phyloP scores from a whole-genome alignment of 1,140 invertebrate genomes.

The Propsilocerus akamusi region DNA sequence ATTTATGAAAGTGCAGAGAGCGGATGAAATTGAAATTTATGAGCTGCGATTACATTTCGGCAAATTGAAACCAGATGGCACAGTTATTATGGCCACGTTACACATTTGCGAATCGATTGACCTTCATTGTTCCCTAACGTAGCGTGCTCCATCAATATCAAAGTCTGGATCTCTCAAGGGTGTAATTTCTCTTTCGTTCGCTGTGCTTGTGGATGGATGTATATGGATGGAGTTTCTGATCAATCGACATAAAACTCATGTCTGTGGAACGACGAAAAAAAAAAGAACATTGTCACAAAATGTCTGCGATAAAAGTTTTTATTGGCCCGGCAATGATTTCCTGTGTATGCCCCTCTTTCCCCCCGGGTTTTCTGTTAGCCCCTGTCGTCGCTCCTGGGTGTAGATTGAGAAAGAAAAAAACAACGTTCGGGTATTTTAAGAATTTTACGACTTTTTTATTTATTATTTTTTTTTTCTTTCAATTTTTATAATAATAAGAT shows the following conservation, averaged over 20 bases:
- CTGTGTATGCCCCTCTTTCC: too few species aligned
- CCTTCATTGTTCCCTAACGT: too few species aligned
- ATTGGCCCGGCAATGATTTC: conserved; percentile 3
- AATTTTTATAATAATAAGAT: conserved; percentile 4
- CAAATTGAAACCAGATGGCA: too few species aligned
- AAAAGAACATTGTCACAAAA: background rate
- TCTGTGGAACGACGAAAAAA: background rate
- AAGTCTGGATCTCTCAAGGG: background rate
- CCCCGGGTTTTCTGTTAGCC: too few species aligned
- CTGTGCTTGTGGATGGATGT: too few species aligned
- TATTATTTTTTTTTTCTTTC: conserved; percentile 4
- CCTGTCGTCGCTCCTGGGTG: too few species aligned
- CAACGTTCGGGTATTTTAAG: background rate
- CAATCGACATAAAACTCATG: background rate
- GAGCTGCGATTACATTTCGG: too few species aligned
- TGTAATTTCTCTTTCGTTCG: background rate
- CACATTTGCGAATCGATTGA: too few species aligned
- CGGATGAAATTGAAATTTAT: too few species aligned
- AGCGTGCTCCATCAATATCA: too few species aligned
- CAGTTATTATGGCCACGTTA: too few species aligned
- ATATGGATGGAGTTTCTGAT: background rate
- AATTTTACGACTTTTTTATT: conserved; percentile 4
- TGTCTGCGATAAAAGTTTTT: conserved; percentile 1
- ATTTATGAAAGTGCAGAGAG: too few species aligned
- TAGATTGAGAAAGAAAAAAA: background rate